Percentiles rank a stretch among this genome's conserved stretches.
These are phyloP conservation scores for Rhizomys pruinosus DNA, from an alignment of 2,113 vertebrate species.

Conservation along the genomic window DNA sequence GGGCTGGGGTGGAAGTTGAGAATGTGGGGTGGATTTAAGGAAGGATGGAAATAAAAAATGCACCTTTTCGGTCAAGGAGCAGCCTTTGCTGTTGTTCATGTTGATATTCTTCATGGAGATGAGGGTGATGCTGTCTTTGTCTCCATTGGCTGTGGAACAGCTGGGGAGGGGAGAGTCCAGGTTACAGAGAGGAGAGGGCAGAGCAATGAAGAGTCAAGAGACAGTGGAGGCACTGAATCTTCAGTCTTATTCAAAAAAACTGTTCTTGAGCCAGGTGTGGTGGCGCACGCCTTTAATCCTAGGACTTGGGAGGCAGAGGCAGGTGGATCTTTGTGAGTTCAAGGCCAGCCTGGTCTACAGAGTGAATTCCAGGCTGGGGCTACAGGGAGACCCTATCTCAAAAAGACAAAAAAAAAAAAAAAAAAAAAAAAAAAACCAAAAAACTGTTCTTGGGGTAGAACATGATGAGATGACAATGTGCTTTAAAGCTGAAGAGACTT, in stretches of 20 bases:
- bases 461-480: background rate
- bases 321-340: too few species aligned
- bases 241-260: background rate
- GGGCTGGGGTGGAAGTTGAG: background rate
- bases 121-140: slow-evolving; percentile 90
- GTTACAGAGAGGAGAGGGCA: background rate
- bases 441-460: background rate
- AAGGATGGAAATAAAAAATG: background rate
- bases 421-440: too few species aligned
- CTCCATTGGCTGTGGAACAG: slow-evolving; percentile 82
- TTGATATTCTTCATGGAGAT: slow-evolving; percentile 92
- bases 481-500: slow-evolving; percentile 33
- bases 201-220: background rate
- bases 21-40: background rate
- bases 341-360: too few species aligned
- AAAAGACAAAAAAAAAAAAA: too few species aligned
- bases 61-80: slow-evolving; percentile 81
- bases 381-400: too few species aligned
- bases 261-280: too few species aligned
- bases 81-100: slow-evolving; percentile 87
- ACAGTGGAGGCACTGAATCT: too few species aligned
- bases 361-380: too few species aligned
- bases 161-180: slow-evolving; percentile 73
- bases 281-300: too few species aligned
- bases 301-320: too few species aligned